Evolutionary conservation across 2,113 vertebrate genomes (phyloP).

Genomic region (Himantopus leucocephalus): DNA sequence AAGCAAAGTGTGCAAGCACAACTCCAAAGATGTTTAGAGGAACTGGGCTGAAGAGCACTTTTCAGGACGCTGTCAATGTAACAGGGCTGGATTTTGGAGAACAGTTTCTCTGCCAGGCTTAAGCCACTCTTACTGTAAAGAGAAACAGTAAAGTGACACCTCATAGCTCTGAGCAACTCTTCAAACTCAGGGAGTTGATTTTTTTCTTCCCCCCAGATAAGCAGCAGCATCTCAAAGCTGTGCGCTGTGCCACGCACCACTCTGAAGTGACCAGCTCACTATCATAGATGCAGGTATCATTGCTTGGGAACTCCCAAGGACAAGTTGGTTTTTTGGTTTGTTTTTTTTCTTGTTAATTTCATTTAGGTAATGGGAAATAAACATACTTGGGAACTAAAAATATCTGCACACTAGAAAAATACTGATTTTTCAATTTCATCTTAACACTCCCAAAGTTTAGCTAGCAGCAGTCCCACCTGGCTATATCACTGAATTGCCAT

Average conservation of each 20-base stretch:
- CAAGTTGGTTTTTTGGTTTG: neutral
- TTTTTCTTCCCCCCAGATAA: neutral
- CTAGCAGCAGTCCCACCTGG: neutral
- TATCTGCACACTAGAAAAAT: neutral
- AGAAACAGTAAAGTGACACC: neutral
- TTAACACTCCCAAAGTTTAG: neutral
- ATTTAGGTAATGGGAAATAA: neutral
- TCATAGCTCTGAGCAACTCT: neutral
- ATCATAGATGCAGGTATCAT: neutral
- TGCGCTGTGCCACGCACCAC: accelerated
- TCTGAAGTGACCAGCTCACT: neutral
- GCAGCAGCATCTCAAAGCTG: neutral
- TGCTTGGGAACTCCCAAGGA: neutral
- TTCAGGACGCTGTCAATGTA: neutral
- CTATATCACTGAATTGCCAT: neutral
- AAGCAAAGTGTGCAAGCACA: neutral
- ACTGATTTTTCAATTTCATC: neutral
- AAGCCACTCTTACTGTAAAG: neutral
- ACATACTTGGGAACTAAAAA: neutral
- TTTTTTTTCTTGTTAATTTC: neutral
- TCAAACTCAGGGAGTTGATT: neutral
- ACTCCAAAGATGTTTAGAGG: neutral
- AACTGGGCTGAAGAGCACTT: neutral
- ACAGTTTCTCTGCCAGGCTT: neutral
- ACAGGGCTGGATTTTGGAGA: neutral